A percentile compares a stretch with the other conserved stretches of the same genome.
phyloP scores from a whole-genome alignment of 2,888 invertebrate species.

The Leptinotarsa rubiginosa region DNA sequence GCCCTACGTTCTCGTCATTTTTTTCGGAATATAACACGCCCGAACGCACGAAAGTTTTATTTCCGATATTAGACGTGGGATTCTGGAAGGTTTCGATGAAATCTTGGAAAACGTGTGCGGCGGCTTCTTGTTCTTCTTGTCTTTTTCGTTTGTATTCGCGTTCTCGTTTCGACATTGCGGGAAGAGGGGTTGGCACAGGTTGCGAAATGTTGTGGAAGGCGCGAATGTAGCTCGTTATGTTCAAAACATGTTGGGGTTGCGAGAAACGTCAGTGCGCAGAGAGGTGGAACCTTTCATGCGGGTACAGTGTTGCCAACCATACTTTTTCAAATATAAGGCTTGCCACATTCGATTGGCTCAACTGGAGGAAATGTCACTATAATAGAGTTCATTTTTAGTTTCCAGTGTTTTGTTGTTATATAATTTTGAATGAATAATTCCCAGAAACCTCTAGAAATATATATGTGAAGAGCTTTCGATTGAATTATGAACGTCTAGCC shows the following conservation, averaged over 20 bases:
- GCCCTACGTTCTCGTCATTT: conserved; percentile 83
- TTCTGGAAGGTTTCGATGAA: conserved; percentile 96
- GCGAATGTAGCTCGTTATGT: not conserved
- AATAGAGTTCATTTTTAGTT: too few species aligned
- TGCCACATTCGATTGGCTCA: too few species aligned
- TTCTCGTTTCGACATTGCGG: conserved; percentile 29
- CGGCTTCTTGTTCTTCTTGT: conserved; percentile 88
- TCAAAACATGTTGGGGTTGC: conserved; percentile 6
- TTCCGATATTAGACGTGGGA: conserved; percentile 68
- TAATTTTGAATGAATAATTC: too few species aligned
- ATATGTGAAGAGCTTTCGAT: too few species aligned
- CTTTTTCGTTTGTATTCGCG: conserved; percentile 48
- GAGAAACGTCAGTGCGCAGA: not conserved
- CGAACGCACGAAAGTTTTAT: conserved; percentile 81
- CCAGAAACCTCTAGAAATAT: too few species aligned
- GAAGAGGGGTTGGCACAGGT: conserved; percentile 6
- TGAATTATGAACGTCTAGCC: too few species aligned
- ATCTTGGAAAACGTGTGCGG: conserved; percentile 92
- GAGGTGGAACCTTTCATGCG: not conserved
- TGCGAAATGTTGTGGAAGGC: conserved; percentile 20
- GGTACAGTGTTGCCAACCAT: not conserved
- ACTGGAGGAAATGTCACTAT: too few species aligned
- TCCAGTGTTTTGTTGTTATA: too few species aligned
- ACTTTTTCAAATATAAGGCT: too few species aligned
- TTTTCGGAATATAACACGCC: conserved; percentile 91